Evolutionary conservation across 2,888 invertebrate species (phyloP).

Genomic region (Oithona nana): DNA sequence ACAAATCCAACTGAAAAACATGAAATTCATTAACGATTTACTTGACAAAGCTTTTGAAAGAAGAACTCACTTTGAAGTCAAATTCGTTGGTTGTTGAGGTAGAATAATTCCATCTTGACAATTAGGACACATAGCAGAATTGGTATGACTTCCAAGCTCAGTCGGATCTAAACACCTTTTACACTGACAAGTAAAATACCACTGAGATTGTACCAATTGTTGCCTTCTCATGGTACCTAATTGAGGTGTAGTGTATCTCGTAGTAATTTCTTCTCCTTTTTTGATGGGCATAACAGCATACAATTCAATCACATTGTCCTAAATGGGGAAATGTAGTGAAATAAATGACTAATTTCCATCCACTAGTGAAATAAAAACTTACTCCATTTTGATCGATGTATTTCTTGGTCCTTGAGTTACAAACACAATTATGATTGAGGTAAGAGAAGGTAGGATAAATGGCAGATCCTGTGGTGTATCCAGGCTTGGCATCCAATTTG

Average conservation of each 20-base stretch:
- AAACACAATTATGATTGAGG: slow-evolving; percentile 11
- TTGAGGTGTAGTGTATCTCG: slow-evolving; percentile 11
- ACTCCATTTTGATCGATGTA: not conserved
- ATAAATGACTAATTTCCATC: too few species aligned
- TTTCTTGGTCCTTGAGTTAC: slow-evolving; percentile 12
- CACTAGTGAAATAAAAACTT: too few species aligned
- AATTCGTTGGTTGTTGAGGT: not conserved
- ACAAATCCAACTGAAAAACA: not conserved
- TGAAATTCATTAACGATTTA: too few species aligned
- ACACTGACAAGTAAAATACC: slow-evolving; percentile 5
- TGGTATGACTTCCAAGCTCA: not conserved
- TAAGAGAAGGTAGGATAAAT: slow-evolving; percentile 6
- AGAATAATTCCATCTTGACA: not conserved
- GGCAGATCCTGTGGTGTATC: not conserved
- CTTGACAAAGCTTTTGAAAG: too few species aligned
- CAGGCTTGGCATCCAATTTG: slow-evolving; percentile 2
- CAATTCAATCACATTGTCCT: not conserved
- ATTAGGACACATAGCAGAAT: not conserved
- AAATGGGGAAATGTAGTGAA: too few species aligned
- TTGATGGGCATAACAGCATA: not conserved
- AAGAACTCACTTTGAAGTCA: not conserved
- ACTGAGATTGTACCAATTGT: slow-evolving; percentile 8
- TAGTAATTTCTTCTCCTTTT: slow-evolving; percentile 2
- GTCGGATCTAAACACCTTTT: not conserved
- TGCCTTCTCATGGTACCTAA: slow-evolving; percentile 2